phyloP scores from a whole-genome alignment of 2,113 vertebrate genomes.

The Andinoacara biseriatus region DNA sequence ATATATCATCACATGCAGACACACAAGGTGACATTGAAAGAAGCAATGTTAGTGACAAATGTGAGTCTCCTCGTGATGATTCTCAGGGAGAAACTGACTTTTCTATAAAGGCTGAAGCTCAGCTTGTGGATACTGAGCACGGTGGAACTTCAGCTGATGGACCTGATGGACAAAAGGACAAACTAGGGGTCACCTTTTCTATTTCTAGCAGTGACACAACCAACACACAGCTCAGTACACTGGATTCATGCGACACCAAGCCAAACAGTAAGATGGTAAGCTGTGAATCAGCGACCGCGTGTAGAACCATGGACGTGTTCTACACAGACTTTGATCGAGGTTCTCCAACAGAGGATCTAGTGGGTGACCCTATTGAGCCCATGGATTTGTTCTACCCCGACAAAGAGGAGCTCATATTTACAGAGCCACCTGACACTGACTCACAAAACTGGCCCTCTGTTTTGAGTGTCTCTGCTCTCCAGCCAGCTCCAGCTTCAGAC shows the following conservation, averaged over 20 bases:
- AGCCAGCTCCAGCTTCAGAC: constrained; percentile 72
- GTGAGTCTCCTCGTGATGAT: neutral
- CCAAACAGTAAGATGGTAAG: neutral
- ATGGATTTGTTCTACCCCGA: constrained; percentile 78
- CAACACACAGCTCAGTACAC: neutral
- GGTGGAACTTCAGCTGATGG: neutral
- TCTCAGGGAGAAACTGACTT: constrained; percentile 45
- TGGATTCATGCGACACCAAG: neutral
- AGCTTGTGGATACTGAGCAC: neutral
- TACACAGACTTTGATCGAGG: constrained; percentile 4
- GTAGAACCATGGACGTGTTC: constrained; percentile 23
- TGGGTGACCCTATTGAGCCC: constrained; percentile 49
- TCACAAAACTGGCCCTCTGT: constrained; percentile 64
- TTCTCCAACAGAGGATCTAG: constrained; percentile 36
- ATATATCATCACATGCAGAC: neutral
- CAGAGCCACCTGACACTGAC: constrained; percentile 52
- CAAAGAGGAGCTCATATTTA: constrained; percentile 58
- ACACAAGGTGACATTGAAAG: neutral
- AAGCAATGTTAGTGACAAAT: neutral
- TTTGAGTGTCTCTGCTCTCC: constrained; percentile 75
- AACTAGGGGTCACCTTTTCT: neutral
- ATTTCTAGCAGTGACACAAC: neutral
- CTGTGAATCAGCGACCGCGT: neutral
- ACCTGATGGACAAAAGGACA: neutral
- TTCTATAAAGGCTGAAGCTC: neutral